Conservation (phyloP, 2,797 vertebrate genomes). For the Sebastes hubbsi region DNA sequence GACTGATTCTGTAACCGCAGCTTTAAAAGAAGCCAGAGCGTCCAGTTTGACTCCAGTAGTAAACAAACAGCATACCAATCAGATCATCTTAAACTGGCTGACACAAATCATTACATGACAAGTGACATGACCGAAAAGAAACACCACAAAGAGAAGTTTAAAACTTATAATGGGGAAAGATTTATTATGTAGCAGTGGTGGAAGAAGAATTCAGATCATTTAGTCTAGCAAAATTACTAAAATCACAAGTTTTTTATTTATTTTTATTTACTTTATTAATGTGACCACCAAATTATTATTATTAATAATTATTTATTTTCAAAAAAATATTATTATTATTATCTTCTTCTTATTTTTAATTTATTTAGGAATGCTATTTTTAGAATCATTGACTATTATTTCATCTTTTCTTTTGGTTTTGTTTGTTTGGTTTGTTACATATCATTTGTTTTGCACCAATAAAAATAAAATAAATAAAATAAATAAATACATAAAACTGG, state of each 20-base stretch:
- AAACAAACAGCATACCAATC: not conserved
- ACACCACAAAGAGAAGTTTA: not conserved
- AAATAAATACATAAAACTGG: not conserved
- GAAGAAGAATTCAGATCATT: not conserved
- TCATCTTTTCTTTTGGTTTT: no score
- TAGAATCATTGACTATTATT: no score
- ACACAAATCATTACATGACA: not conserved
- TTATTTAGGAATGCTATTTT: no score
- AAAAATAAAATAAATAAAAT: no score
- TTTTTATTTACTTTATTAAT: accelerated
- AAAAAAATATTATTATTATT: no score
- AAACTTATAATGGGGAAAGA: accelerated
- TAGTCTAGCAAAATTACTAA: not conserved
- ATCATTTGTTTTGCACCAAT: no score
- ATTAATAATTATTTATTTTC: no score
- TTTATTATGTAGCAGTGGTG: accelerated
- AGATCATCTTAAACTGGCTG: accelerated
- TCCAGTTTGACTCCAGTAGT: not conserved
- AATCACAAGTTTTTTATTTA: not conserved
- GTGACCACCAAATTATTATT: no score
- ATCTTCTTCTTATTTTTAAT: not conserved
- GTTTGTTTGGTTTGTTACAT: no score
- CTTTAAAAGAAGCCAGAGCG: not conserved
- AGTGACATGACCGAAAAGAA: not conserved
- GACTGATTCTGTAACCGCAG: not conserved